Base-by-base conservation (phyloP, 2,888 invertebrate species). In the Mongoloraphidia duomilia region DNA sequence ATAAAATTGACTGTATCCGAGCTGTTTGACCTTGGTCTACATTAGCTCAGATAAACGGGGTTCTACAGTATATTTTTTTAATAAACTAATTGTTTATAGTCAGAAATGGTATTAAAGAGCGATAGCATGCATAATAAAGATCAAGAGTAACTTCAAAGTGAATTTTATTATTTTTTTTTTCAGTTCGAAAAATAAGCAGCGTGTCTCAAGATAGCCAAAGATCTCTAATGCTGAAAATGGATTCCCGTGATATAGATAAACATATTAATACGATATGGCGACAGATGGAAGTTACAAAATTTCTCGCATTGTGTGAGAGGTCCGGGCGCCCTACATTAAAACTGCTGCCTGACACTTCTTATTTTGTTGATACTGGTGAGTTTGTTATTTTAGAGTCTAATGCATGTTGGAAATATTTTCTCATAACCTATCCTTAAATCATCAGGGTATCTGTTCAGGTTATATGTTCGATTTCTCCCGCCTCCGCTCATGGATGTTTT, bases 211-310 rank as follows among this genome's bases (percentile, higher is more conserved):
- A 58, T 10, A 58, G 56, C 52, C 65, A 72, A 14, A 72, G 74
- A 54, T 72, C 76, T 1, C 70, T 85, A 41, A 76, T 80, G 8
- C 80, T 86, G 72, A 79, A 82, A 64, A 71, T 87, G 61, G 81
- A 82, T 63, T 75, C 77, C 26, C 71, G 73, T 53, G 79, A 82
- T n/a, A 77, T 88, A 54, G 82, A 82, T 63, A 82, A 79, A 55
- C 80, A 90, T 55, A 81, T 91, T 56, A 82, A 80, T 49, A 85
- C 85, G 0, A 82, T 92, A 54, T 74, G 77, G 6, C 71, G 83
- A n/a, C 92, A 93, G 64, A 78, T 83, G 57, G 89, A 92, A 58
- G 73, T 90, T 1, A 79, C 82, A 0, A 82, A 84, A 57, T 87
- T 80, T 63, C 64, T 89, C 14, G 72, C 79, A 0, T 71, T 71